Percentiles rank a stretch among this genome's conserved stretches.
phyloP scores from a whole-genome alignment of 2,888 invertebrate genomes.

The Colletes collaris region DNA sequence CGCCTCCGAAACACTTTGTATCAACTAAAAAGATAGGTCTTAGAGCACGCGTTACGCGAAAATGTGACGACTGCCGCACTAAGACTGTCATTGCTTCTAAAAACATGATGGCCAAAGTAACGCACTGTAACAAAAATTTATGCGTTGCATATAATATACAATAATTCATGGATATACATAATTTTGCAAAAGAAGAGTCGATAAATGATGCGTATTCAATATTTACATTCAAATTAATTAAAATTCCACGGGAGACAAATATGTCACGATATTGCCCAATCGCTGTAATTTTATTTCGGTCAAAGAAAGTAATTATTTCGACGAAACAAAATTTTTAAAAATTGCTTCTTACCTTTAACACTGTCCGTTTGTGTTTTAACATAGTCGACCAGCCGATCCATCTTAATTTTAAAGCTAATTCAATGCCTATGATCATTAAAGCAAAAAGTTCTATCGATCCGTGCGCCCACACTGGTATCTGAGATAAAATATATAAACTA shows the following conservation, averaged over 20 bases:
- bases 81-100: constrained; percentile 92
- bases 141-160: background rate
- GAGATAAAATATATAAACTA: constrained; percentile 61
- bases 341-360: constrained; percentile 89
- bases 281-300: too few species aligned
- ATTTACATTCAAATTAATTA: background rate
- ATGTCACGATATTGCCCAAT: background rate
- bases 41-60: constrained; percentile 93
- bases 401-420: constrained; percentile 90
- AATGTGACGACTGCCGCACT: constrained; percentile 92
- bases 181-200: background rate
- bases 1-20: constrained; percentile 92
- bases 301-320: too few species aligned
- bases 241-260: too few species aligned
- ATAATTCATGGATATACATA: background rate
- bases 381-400: constrained; percentile 95
- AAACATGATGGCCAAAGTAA: constrained; percentile 91
- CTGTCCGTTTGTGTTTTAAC: constrained; percentile 92
- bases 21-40: constrained; percentile 95
- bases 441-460: constrained; percentile 92
- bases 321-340: constrained; percentile 6
- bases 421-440: constrained; percentile 90
- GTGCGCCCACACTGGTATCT: constrained; percentile 91
- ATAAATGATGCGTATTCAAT: background rate
- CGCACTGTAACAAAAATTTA: constrained; percentile 84